Evolutionary conservation across 2,888 invertebrate genomes (phyloP).

Genomic region (Parnassius orleans): DNA sequence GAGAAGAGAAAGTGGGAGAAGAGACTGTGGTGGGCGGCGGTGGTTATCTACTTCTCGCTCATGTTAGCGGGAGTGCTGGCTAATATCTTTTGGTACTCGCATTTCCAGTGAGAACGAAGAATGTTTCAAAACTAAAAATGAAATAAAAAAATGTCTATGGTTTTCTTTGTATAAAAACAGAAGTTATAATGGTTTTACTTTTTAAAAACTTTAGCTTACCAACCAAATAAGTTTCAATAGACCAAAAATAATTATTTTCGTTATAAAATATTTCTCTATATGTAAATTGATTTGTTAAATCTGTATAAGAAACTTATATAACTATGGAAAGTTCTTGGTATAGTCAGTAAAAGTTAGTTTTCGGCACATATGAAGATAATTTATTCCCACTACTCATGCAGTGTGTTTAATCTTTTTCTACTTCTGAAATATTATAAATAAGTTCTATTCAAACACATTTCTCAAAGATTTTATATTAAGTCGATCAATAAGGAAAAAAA

Average conservation of each 20-base stretch:
- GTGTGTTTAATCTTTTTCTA: too few relatives aligned
- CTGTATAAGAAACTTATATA: too few relatives aligned
- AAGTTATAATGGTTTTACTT: not conserved
- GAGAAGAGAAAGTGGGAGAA: constrained; percentile 90
- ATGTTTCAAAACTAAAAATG: constrained; percentile 9
- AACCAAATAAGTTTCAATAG: constrained; percentile 18
- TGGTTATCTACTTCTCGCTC: constrained; percentile 84
- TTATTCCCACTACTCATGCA: too few relatives aligned
- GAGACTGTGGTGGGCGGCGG: constrained; percentile 89
- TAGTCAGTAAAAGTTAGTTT: too few relatives aligned
- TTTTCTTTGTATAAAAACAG: not conserved
- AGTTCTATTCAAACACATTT: too few relatives aligned
- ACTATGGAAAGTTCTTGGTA: too few relatives aligned
- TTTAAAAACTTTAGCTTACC: not conserved
- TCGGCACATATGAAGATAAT: too few relatives aligned
- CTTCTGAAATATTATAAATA: too few relatives aligned
- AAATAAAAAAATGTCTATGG: constrained; percentile 12
- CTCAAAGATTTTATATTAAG: too few relatives aligned
- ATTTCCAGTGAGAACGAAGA: constrained; percentile 32
- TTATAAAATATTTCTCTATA: not conserved
- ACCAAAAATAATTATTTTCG: constrained; percentile 17
- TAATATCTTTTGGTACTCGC: constrained; percentile 83
- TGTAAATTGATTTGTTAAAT: too few relatives aligned
- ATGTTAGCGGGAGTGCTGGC: constrained; percentile 87
- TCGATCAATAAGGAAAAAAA: too few relatives aligned